Evolutionary conservation across 1,140 invertebrate genomes (phyloP).

Genomic region (Tetramorium simillimum): DNA sequence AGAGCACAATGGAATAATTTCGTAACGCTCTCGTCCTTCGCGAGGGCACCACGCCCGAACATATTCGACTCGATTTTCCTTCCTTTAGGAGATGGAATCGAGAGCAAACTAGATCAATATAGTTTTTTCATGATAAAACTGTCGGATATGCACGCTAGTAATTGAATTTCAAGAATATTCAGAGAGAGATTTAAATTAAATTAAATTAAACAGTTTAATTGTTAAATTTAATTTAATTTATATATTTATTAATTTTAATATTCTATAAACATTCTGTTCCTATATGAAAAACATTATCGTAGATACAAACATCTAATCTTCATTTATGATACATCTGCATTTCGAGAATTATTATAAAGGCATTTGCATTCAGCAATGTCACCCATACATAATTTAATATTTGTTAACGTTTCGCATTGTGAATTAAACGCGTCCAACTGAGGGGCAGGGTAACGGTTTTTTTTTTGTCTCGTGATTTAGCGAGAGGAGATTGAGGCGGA

Average conservation of each 20-base stretch:
- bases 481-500: slow-evolving; percentile 16
- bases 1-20: slow-evolving; percentile 47
- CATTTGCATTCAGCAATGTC: background rate
- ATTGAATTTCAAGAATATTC: background rate
- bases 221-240: background rate
- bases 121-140: background rate
- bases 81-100: background rate
- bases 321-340: background rate
- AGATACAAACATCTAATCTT: background rate
- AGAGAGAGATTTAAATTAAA: background rate
- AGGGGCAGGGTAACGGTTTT: background rate
- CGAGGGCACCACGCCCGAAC: slow-evolving; percentile 52
- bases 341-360: background rate
- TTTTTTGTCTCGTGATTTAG: slow-evolving; percentile 19
- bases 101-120: background rate
- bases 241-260: background rate
- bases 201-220: background rate
- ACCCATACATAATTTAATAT: background rate
- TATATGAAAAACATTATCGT: background rate
- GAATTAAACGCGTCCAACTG: background rate
- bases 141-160: background rate
- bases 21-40: slow-evolving; percentile 45
- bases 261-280: background rate
- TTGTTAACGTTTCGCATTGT: background rate
- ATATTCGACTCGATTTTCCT: slow-evolving; percentile 24